Conservation (phyloP, 2,113 vertebrate species). For the Rhinopomastus cyanomelas region DNA sequence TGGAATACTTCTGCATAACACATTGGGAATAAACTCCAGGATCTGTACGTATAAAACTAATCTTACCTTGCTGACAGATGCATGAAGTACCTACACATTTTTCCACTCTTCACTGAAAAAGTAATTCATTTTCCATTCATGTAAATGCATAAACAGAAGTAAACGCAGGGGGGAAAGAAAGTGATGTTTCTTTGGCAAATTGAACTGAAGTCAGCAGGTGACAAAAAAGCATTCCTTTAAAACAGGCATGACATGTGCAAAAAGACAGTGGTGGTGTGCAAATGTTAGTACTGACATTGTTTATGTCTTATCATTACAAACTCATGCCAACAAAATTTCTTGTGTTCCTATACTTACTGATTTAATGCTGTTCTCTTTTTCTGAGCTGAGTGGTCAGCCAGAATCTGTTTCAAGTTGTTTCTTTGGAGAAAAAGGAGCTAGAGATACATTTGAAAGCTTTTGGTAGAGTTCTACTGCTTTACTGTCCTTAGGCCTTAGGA, state of each 20-base stretch:
- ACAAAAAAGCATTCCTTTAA: neutral
- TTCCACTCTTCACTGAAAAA: neutral
- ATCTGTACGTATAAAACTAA: neutral
- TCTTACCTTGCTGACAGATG: neutral
- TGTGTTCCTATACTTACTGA: neutral
- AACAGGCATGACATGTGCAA: neutral
- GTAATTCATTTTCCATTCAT: neutral
- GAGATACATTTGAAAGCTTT: neutral
- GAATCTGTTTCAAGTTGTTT: neutral
- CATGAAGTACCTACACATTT: neutral
- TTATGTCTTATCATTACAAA: neutral
- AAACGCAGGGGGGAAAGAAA: neutral
- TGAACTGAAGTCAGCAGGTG: neutral
- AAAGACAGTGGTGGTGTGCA: neutral
- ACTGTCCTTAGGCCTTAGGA: neutral
- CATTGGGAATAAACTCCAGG: neutral
- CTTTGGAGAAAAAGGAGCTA: neutral
- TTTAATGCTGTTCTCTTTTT: neutral
- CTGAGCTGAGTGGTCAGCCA: neutral
- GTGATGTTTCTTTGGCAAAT: neutral
- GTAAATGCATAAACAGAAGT: neutral
- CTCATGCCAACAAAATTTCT: neutral
- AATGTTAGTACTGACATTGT: neutral
- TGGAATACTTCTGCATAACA: neutral
- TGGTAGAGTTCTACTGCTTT: neutral